Base-by-base conservation (phyloP, 1,140 invertebrate species). In the Brachionus asplanchnoidis region DNA sequence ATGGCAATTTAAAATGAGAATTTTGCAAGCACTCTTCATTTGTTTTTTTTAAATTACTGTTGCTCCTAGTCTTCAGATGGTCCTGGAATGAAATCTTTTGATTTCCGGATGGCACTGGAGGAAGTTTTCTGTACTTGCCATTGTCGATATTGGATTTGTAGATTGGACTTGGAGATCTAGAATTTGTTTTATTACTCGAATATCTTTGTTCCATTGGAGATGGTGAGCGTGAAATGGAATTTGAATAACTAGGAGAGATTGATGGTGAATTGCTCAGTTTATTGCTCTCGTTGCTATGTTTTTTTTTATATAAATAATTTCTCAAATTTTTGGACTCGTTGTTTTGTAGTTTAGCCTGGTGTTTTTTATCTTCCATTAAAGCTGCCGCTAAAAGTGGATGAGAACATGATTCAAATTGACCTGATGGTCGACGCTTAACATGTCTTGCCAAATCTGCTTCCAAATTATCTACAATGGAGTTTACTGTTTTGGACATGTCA, bases 291-390 rank as follows among this genome's bases (percentile, higher is more conserved):
- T 65, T 68, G 17, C 53, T 82, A 1, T 26, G 28, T 36, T 65
- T 68, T 68, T 82, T 60, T 12, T 65, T 68, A n/a, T 65, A 68
- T 7, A 23, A 26, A 20, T 42, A 82, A 20, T 60, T 82, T 9
- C 53, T 82, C 14, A 50, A 53, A 20, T 11, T n/a, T 36, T 68
- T 60, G 6, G 36, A 65, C 3, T 82, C 65, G 7, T 8, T 40
- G 17, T 36, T 32, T 40, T 9, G 12, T 40, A 73, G 17, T 17
- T 40, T 73, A 73, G 32, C 53, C 0, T 32, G 26, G 44, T 82
- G 79, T 9, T 82, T 82, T 46, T 44, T 60, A 12, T 82, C 79
- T 82, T 82, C 79, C 53, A 65, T 82, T 46, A 82, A 17, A 60
- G 79, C 79, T 14, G 79, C 79, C 4, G 79, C 79, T 23, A 82